Percentiles rank a stretch among this genome's conserved stretches.
Conservation (phyloP, 1,140 invertebrate genomes). For the Plodia interpunctella region DNA sequence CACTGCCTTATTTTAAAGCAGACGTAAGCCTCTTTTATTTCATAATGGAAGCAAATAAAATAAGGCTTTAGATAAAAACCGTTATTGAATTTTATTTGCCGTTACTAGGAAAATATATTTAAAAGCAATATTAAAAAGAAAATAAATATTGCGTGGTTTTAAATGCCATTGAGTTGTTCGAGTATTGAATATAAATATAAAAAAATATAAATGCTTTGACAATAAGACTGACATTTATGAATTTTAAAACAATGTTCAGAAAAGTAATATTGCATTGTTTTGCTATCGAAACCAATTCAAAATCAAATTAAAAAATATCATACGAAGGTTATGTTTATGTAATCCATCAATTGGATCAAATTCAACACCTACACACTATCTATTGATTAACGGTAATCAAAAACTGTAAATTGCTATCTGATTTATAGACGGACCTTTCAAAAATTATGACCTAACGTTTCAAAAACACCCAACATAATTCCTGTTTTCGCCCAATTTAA, state of each 20-base stretch:
- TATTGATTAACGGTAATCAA: constrained; percentile 12
- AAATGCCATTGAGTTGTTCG: too few relatives aligned
- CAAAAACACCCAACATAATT: constrained; percentile 11
- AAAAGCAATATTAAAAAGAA: too few relatives aligned
- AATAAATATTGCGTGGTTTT: too few relatives aligned
- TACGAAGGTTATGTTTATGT: background rate
- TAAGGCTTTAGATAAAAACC: constrained; percentile 13
- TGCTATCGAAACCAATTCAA: too few relatives aligned
- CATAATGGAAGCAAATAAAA: constrained; percentile 7
- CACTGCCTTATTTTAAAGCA: constrained; percentile 16
- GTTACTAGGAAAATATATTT: background rate
- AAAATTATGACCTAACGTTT: constrained; percentile 14
- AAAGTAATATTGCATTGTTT: too few relatives aligned
- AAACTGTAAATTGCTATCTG: constrained; percentile 15
- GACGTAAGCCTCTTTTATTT: background rate
- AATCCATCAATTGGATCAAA: constrained; percentile 10
- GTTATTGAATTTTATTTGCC: background rate
- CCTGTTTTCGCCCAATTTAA: constrained; percentile 10
- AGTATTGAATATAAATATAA: too few relatives aligned
- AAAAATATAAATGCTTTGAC: too few relatives aligned
- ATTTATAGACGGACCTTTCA: constrained; percentile 27
- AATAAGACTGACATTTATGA: too few relatives aligned
- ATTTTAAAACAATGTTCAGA: too few relatives aligned
- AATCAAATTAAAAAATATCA: too few relatives aligned
- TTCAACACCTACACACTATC: constrained; percentile 16